A percentile compares a stretch with the other conserved stretches of the same genome.
Evolutionary conservation across 2,888 invertebrate genomes (phyloP).

Genomic region (Taenaris catops): DNA sequence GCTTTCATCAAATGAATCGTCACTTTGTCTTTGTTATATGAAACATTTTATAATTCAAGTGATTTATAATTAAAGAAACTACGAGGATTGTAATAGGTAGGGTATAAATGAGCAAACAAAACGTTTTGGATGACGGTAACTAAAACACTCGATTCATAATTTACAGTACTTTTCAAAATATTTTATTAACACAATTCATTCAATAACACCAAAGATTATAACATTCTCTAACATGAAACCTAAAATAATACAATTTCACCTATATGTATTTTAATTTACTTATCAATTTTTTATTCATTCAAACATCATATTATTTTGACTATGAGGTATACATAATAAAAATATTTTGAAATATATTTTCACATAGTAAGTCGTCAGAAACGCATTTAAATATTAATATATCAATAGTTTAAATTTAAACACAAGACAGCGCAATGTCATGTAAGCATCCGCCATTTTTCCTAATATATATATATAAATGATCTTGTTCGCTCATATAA

Average conservation of each 20-base stretch:
- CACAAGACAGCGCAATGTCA: constrained; percentile 56
- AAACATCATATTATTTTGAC: constrained; percentile 67
- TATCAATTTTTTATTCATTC: constrained; percentile 76
- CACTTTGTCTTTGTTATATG: too few relatives aligned
- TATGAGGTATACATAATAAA: constrained; percentile 77
- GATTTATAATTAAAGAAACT: too few relatives aligned
- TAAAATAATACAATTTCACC: constrained; percentile 76
- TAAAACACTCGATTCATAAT: constrained; percentile 64
- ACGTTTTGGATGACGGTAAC: constrained; percentile 31
- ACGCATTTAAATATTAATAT: constrained; percentile 44
- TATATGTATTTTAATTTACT: constrained; percentile 64
- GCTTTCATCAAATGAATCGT: too few relatives aligned
- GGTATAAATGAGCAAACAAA: constrained; percentile 21
- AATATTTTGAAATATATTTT: constrained; percentile 63
- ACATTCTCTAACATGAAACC: constrained; percentile 80
- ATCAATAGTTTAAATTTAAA: constrained; percentile 42
- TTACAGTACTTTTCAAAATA: constrained; percentile 77
- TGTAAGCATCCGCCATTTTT: constrained; percentile 52
- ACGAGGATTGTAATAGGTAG: neutral
- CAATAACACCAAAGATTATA: constrained; percentile 81
- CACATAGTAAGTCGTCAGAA: constrained; percentile 67
- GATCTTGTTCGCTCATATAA: constrained; percentile 47
- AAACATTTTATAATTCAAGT: too few relatives aligned
- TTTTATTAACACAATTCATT: constrained; percentile 82
- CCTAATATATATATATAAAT: constrained; percentile 33